phyloP scores from a whole-genome alignment of 1,140 invertebrate genomes.

The Mercenaria mercenaria region DNA sequence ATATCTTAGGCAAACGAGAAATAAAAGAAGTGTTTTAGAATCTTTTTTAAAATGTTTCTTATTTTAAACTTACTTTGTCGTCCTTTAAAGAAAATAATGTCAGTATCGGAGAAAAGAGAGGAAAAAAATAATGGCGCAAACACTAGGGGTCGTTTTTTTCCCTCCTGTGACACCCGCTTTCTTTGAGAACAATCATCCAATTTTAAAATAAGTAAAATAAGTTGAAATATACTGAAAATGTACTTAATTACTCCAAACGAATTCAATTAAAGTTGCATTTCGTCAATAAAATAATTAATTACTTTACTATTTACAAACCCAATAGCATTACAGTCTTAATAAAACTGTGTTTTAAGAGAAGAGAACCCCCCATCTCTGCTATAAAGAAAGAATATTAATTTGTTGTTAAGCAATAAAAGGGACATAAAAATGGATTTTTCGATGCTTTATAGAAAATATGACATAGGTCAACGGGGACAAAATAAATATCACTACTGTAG shows the following conservation, averaged over 20 bases:
- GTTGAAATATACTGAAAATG: background rate
- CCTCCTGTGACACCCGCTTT: background rate
- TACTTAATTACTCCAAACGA: conserved; percentile 29
- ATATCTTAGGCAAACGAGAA: too few relatives aligned
- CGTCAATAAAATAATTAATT: conserved; percentile 43
- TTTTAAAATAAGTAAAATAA: background rate
- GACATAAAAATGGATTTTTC: conserved; percentile 26
- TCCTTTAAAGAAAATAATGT: too few relatives aligned
- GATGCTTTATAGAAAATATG: conserved; percentile 8
- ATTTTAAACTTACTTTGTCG: too few relatives aligned
- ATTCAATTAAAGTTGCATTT: background rate
- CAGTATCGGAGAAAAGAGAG: too few relatives aligned
- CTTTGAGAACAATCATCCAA: background rate
- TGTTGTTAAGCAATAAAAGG: conserved; percentile 16
- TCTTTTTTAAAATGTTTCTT: too few relatives aligned
- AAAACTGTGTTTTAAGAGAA: conserved; percentile 14
- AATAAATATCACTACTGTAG: background rate
- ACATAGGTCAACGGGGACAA: conserved; percentile 7
- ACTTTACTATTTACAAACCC: conserved; percentile 19
- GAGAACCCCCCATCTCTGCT: background rate
- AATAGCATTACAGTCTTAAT: conserved; percentile 8
- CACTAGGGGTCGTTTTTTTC: background rate
- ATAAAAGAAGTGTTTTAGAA: too few relatives aligned
- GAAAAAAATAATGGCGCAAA: too few relatives aligned
- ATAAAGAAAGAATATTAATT: conserved; percentile 31